These are phyloP conservation scores for Trichosurus vulpecula DNA, from an alignment of 2,797 vertebrate species.

Conservation along the genomic window DNA sequence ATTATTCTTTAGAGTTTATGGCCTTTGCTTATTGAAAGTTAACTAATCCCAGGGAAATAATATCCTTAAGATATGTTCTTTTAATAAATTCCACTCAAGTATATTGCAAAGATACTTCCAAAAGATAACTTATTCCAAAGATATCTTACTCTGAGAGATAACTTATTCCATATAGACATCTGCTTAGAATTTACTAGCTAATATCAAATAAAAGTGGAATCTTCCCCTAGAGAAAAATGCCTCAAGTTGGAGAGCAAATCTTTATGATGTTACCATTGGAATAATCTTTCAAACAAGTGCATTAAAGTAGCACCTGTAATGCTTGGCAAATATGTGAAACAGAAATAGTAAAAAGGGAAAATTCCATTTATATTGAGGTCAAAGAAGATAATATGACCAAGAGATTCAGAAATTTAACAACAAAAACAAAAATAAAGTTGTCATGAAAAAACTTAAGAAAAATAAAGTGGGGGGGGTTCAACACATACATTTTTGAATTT, in stretches of 20 bases:
- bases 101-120: not conserved
- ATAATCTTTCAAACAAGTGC: not conserved
- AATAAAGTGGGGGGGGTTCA: too few relatives aligned
- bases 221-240: not conserved
- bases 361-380: not conserved
- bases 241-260: not conserved
- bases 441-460: too few relatives aligned
- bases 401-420: not conserved
- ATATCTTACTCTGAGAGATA: not conserved
- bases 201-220: not conserved
- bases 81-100: not conserved
- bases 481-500: not conserved
- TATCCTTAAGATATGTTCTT: not conserved
- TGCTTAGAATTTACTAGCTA: conserved; percentile 12
- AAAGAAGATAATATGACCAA: not conserved
- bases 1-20: conserved; percentile 7
- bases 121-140: conserved; percentile 20
- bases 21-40: not conserved
- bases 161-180: not conserved
- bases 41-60: not conserved
- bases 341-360: not conserved
- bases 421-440: not conserved
- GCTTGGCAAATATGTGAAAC: not conserved
- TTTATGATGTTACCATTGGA: not conserved
- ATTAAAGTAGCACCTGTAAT: not conserved